Conservation (phyloP, 1,140 invertebrate species). For the Adoxophyes honmai region DNA sequence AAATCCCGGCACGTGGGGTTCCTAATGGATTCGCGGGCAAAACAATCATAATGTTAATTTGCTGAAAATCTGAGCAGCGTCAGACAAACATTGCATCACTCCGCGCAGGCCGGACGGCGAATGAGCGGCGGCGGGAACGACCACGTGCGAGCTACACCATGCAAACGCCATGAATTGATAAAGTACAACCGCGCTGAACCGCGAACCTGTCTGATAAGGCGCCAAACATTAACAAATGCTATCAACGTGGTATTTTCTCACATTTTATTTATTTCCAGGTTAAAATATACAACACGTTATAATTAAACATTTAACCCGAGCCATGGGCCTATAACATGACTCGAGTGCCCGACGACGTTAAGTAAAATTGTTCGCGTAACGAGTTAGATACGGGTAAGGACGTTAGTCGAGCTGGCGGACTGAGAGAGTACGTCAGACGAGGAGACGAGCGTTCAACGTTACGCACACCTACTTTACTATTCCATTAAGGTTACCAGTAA, state of each 20-base stretch:
- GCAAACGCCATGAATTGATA: constrained; percentile 46
- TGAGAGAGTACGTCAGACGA: constrained; percentile 15
- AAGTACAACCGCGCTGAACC: constrained; percentile 30
- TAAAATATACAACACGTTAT: constrained; percentile 51
- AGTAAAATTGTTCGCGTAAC: too few relatives aligned
- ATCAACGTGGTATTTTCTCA: not conserved
- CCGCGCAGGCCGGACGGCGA: constrained; percentile 29
- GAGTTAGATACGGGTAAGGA: not conserved
- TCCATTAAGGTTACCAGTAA: constrained; percentile 53
- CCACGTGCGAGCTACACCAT: constrained; percentile 59
- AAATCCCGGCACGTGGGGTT: constrained; percentile 26
- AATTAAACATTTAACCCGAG: not conserved
- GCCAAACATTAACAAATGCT: constrained; percentile 33
- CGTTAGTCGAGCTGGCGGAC: constrained; percentile 26
- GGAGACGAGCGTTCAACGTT: constrained; percentile 41
- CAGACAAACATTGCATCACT: constrained; percentile 71
- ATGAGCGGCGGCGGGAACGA: constrained; percentile 43
- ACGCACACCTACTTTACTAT: constrained; percentile 60
- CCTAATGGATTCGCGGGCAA: constrained; percentile 12
- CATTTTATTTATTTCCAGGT: constrained; percentile 38
- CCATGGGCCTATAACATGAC: not conserved
- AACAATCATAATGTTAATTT: constrained; percentile 20
- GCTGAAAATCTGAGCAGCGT: constrained; percentile 42
- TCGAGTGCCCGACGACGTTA: not conserved
- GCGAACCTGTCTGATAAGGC: constrained; percentile 52